phyloP scores from a whole-genome alignment of 2,888 invertebrate species.

The Steinernema hermaphroditum region DNA sequence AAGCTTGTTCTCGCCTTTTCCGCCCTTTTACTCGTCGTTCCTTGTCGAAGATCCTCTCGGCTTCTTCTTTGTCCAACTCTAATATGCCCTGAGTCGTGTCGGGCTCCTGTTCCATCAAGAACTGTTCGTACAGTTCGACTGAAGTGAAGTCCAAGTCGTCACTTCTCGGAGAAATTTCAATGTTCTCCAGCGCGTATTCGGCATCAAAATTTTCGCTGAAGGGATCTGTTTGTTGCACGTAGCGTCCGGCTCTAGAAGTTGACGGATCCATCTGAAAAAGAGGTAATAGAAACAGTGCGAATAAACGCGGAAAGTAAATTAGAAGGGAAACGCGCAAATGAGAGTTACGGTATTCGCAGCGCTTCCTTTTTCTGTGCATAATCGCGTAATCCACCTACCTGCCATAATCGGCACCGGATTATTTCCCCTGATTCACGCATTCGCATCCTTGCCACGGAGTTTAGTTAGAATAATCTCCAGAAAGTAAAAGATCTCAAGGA shows the following conservation, averaged over 20 bases:
- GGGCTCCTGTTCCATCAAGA: neutral
- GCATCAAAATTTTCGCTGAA: constrained; percentile 21
- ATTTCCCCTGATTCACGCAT: too few species aligned
- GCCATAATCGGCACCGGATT: too few species aligned
- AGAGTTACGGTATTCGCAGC: too few species aligned
- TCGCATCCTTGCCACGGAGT: too few species aligned
- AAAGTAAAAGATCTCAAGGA: too few species aligned
- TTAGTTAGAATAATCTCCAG: too few species aligned
- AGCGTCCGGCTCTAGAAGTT: neutral
- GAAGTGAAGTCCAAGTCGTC: neutral
- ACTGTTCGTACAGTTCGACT: neutral
- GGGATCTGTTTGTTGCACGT: neutral
- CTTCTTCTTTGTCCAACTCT: neutral
- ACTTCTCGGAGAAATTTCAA: neutral
- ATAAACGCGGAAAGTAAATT: too few species aligned
- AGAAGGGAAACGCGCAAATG: too few species aligned
- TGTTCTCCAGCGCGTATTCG: neutral
- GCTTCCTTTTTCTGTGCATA: too few species aligned
- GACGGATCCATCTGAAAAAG: constrained; percentile 4
- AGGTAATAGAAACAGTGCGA: neutral
- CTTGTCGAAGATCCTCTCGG: neutral
- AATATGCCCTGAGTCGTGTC: neutral
- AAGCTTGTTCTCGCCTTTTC: neutral
- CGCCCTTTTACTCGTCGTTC: neutral
- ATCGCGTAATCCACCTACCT: too few species aligned